Base-by-base conservation (phyloP, 2,888 invertebrate species). In the Pyrochroa serraticornis region DNA sequence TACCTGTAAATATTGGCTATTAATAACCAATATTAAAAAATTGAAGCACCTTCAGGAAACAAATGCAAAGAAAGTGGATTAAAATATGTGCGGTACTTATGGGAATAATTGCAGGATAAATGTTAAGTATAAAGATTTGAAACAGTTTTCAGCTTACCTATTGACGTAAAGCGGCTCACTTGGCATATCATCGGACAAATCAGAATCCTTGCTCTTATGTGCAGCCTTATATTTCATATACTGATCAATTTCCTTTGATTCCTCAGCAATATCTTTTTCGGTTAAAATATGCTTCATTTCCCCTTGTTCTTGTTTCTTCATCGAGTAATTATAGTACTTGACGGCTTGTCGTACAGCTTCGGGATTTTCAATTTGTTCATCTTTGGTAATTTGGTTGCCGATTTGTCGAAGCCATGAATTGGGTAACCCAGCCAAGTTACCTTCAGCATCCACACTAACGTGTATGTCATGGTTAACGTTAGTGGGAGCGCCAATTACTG, bases 331-430 rank as follows among this genome's bases (percentile, higher is more conserved):
- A 76, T 94, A 95, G 75, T 90, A 93, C 73, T 93, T 93, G 48
- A 97, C 87, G 22, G 96, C 97, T 74, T 93, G 92, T 52, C 94
- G 86, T 1, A 94, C 94, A 34, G 95, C 95, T 71, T 89, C 87
- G 1, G 96, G 96, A 80, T 97, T 93, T 71, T 93, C 88, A 76
- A 89, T 86, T 79, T 95, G 93, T 75, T 95, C 95, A 36, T 89
- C 90, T 69, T 89, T 87, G 34, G 93, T 90, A 64, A 96, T 92
- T 75, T 93, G 91, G 9, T 89, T 86, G 71, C 92, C 88, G 66
- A 96, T 83, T 48, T 93, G 82, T 44, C 88, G 82, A 54, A 88
- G 80, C 95, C 95, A 95, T 30, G 92, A 85, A 32, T 87, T 84
- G 0, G 96, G 96, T 39, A 97, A 81, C 0, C 96, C 96, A 70